Conservation (phyloP, 2,888 invertebrate genomes). For the Serrognathus titanus region DNA sequence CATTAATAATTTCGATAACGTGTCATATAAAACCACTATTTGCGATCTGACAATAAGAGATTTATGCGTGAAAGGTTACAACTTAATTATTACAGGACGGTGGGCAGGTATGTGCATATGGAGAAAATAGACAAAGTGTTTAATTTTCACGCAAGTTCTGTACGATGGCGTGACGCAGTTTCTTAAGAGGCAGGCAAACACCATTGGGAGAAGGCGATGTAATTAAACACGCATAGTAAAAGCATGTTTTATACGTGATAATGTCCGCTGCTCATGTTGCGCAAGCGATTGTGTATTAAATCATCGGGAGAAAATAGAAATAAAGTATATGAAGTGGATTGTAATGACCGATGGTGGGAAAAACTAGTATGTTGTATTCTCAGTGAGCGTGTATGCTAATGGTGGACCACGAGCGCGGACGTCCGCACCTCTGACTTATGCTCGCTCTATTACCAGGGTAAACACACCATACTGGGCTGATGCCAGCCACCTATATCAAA, state of each 20-base stretch:
- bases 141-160: constrained; percentile 10
- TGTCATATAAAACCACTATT: neutral
- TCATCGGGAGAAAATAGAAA: constrained; percentile 45
- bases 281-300: constrained; percentile 47
- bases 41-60: constrained; percentile 10
- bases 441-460: constrained; percentile 27
- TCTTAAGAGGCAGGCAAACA: constrained; percentile 6
- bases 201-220: constrained; percentile 14
- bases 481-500: constrained; percentile 31
- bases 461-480: constrained; percentile 24
- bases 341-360: constrained; percentile 47
- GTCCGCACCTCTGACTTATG: constrained; percentile 31
- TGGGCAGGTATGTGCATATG: neutral
- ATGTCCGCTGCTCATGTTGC: constrained; percentile 25
- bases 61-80: constrained; percentile 12
- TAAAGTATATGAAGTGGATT: constrained; percentile 31
- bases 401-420: constrained; percentile 30
- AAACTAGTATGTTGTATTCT: constrained; percentile 46
- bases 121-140: constrained; percentile 7
- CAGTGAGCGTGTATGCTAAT: constrained; percentile 42
- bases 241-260: constrained; percentile 23
- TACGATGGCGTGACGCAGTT: constrained; percentile 1
- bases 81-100: constrained; percentile 12
- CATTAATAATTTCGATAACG: neutral
- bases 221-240: constrained; percentile 25